These are phyloP conservation scores for Otus sunia DNA, from an alignment of 2,113 vertebrate species.

Conservation along the genomic window DNA sequence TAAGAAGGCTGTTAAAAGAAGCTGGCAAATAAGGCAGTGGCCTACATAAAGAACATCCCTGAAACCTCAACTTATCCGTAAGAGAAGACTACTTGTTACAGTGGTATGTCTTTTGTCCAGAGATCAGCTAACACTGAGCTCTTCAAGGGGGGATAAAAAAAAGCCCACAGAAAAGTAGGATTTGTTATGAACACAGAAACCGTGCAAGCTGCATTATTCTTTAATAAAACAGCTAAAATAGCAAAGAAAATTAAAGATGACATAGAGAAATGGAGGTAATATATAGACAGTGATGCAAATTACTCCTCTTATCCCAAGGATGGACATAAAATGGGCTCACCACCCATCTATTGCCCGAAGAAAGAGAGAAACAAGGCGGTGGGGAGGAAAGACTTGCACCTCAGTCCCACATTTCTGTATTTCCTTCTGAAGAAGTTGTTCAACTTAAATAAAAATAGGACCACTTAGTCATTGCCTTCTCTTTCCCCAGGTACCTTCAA, in stretches of 20 bases:
- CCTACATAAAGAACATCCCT: neutral
- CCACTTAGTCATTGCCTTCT: neutral
- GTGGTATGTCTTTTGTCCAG: neutral
- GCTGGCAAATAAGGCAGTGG: neutral
- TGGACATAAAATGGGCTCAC: neutral
- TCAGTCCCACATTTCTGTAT: neutral
- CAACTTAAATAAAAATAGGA: neutral
- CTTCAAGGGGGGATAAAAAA: neutral
- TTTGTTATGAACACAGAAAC: neutral
- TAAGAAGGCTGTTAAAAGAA: neutral
- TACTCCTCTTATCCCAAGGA: neutral
- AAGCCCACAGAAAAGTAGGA: neutral
- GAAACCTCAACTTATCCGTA: neutral
- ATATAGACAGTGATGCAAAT: neutral
- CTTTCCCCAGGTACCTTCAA: neutral
- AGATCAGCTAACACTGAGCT: neutral
- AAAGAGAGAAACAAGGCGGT: accelerated
- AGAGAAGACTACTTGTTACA: neutral
- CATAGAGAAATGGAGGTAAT: neutral
- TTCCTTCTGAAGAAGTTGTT: neutral
- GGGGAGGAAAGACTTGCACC: neutral
- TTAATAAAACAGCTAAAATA: neutral
- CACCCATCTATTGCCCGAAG: neutral
- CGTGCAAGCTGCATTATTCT: neutral
- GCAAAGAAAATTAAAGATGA: neutral